These are phyloP conservation scores for Hydroisotoma schaefferi DNA, from an alignment of 2,888 invertebrate species.

Conservation along the genomic window DNA sequence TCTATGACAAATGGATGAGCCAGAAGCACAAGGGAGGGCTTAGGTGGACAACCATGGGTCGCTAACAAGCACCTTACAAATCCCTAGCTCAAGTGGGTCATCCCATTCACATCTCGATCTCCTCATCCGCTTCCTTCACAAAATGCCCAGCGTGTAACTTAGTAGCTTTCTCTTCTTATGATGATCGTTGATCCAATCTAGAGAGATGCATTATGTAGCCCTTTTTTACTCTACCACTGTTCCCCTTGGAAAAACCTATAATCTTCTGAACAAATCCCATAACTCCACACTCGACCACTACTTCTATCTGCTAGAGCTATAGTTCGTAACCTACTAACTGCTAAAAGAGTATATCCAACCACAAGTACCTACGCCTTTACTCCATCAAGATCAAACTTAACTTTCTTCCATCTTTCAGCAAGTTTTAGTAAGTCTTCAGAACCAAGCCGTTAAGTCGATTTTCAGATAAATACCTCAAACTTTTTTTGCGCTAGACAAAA, in stretches of 20 bases:
- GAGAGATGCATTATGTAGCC: background rate
- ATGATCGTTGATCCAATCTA: background rate
- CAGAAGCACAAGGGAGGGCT: constrained; percentile 49
- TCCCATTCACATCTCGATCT: constrained; percentile 29
- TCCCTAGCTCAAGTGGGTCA: constrained; percentile 50
- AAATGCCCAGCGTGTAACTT: background rate
- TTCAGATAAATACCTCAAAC: too few relatives aligned
- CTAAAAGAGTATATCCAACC: too few relatives aligned
- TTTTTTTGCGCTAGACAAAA: too few relatives aligned
- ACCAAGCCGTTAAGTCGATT: too few relatives aligned
- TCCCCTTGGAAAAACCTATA: constrained; percentile 25
- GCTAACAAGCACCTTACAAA: constrained; percentile 50
- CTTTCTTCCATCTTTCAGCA: too few relatives aligned
- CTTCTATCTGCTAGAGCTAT: too few relatives aligned
- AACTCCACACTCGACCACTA: constrained; percentile 21
- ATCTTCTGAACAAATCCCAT: constrained; percentile 38
- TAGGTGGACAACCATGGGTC: constrained; percentile 49
- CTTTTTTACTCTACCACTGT: too few relatives aligned
- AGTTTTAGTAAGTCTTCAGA: too few relatives aligned
- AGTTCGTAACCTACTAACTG: too few relatives aligned
- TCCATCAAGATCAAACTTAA: too few relatives aligned
- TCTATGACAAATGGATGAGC: constrained; percentile 49
- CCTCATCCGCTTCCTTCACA: background rate
- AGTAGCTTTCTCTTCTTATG: background rate
- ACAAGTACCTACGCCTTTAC: too few relatives aligned